Evolutionary conservation across 2,888 invertebrate genomes (phyloP), one percentile per base, ranked within the genome.

Genomic region (Phortica magna): DNA sequence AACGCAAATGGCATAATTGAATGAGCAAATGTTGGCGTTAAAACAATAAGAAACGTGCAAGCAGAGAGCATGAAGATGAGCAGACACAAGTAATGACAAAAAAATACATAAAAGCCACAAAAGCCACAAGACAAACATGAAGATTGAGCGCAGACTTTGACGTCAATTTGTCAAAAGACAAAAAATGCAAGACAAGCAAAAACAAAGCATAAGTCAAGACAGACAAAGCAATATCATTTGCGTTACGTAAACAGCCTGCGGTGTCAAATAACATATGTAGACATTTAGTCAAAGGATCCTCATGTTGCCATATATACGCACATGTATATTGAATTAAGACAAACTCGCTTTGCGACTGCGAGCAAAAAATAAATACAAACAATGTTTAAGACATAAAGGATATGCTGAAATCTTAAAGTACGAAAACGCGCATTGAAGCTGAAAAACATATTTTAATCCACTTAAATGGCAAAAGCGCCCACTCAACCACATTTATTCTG

Each of bases 101-200:
- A 19, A 17, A 65, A 39, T 5, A 39, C 7, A 65, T 65, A 10
- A 14, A 65, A n/a, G 59, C 17, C n/a, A 42, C 5, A 19, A 42
- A 9, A 43, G 42, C 1, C 17, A 68, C 31, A 19, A 68, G 19
- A 68, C 10, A 42, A 19, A 39, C 6, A 70, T 70, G 68, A 70
- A 53, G 68, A 70, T 70, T 70, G 68, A 70, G 19, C 22, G 19
- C 42, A 12, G 41, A 9, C 43, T 19, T 70, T 70, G 68, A 70
- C 68, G 48, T 53, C 68, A 48, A 70, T 70, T 48, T 19, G 48
- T 70, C 68, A 70, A 70, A 48, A 22, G 12, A 65, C 39, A 65
- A 53, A 9, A 65, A 65, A 65, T 12, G 7, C 17, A 39, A 65
- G 39, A 41, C 10, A 65, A 67, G n/a, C 67, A 42, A 42, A 67